phyloP scores from a whole-genome alignment of 2,888 invertebrate genomes.

The Acronicta aceris region DNA sequence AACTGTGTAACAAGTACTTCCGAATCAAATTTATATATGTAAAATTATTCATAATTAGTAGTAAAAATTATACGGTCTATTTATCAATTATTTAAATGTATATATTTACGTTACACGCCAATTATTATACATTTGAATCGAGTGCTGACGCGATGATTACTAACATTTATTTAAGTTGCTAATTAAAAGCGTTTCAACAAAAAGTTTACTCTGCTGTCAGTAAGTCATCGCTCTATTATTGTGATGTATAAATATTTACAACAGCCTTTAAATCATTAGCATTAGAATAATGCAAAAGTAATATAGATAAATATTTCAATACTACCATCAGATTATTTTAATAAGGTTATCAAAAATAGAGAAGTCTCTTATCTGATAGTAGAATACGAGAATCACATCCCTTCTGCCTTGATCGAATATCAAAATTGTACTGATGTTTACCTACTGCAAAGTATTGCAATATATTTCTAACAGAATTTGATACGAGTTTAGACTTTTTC shows the following conservation, averaged over 20 bases:
- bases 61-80: conserved; percentile 71
- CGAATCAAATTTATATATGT: conserved; percentile 71
- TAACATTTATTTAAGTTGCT: conserved; percentile 20
- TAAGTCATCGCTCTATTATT: conserved; percentile 6
- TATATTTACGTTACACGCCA: conserved; percentile 49
- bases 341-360: too few species aligned
- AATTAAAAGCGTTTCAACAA: conserved; percentile 29
- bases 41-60: conserved; percentile 75
- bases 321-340: too few species aligned
- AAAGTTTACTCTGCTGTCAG: conserved; percentile 6
- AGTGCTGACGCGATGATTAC: conserved; percentile 44
- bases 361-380: too few species aligned
- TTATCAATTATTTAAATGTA: conserved; percentile 69
- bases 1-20: conserved; percentile 60
- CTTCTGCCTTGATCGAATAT: too few species aligned
- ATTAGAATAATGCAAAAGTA: too few species aligned
- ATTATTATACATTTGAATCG: conserved; percentile 41
- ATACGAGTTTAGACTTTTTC: too few species aligned
- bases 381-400: too few species aligned
- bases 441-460: too few species aligned
- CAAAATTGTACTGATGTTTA: too few species aligned
- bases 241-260: neutral
- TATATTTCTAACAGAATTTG: too few species aligned
- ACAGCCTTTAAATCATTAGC: conserved; percentile 6
- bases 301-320: too few species aligned